phyloP scores from a whole-genome alignment of 2,797 vertebrate genomes.

The Apogon hyalosoma region DNA sequence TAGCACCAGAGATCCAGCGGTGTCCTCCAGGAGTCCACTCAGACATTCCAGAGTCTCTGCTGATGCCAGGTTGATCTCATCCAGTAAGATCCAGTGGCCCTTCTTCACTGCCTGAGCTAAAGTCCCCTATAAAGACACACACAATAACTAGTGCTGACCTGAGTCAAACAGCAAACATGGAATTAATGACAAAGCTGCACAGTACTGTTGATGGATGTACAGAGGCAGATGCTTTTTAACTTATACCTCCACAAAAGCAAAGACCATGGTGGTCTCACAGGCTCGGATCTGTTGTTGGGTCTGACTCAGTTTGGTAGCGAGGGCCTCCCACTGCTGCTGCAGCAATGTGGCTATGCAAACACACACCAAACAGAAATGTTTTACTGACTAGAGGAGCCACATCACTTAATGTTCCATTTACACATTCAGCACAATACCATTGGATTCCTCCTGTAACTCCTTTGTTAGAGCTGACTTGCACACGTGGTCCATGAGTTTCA shows the following conservation, averaged over 20 bases:
- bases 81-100: conserved; percentile 96
- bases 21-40: conserved; percentile 95
- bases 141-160: not conserved
- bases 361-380: conserved; percentile 14
- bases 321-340: conserved; percentile 91
- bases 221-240: too few species aligned
- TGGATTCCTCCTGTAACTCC: conserved; percentile 83
- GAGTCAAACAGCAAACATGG: too few species aligned
- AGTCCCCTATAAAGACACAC: conserved; percentile 86
- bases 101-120: conserved; percentile 94
- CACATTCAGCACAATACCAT: conserved; percentile 63
- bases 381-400: not conserved
- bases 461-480: conserved; percentile 91
- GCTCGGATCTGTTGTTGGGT: conserved; percentile 95
- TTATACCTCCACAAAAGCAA: conserved; percentile 96
- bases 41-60: conserved; percentile 96
- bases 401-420: rapidly evolving
- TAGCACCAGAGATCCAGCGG: conserved; percentile 90
- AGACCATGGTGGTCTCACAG: conserved; percentile 92
- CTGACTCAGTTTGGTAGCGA: conserved; percentile 90
- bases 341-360: conserved; percentile 74
- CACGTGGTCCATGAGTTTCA: conserved; percentile 96
- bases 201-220: too few species aligned
- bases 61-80: conserved; percentile 97
- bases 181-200: too few species aligned